Base-by-base conservation (phyloP, 30 jellyfish, hydroid and myxozoan genomes). In the Turritopsis rubra region DNA sequence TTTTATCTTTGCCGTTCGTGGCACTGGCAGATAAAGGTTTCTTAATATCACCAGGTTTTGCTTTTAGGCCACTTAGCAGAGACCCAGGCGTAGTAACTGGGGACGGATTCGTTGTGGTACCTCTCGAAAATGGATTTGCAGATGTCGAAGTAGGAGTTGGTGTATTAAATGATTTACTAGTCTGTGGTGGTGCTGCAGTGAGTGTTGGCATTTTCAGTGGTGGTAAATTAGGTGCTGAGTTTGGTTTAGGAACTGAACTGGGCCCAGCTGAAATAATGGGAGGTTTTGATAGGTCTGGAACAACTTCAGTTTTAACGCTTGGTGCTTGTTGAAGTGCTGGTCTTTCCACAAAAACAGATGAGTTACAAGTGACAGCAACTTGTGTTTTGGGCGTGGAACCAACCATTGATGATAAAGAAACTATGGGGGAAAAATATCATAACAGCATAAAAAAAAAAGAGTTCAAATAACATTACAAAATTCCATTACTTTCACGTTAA, bases 1-100 rank as follows among this genome's bases (percentile, higher is more conserved):
- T 54, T 72, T 92, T 92, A 1, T 91, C 97, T 68, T 89, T 89
- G 17, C 82, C 65, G 41, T 23, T 52, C 54, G 82, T 26, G 27
- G 81, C 53, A 18, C 65, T 27, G 26, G 87, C 26, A 60, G 66
- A 28, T 53, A 79, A 21, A 28, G 26, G 81, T 7, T 84, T 68
- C 27, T 82, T 81, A 19, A 73, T 27, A 21, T 85, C 79, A 22
- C 79, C 54, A 18, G 87, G n/a, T 66, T 22, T n/a, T 7, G 77
- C 77, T 27, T 68, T 68, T 1, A 68, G 19, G 8, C 77, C 77
- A 68, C 77, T 68, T 68, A 68, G 19, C 30, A 68, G 30, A 8
- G 77, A 68, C 9, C 77, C 77, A 0, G 77, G 77, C 19, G 75
- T 74, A 16, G 85, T 66, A 26, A 25, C 80, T 8, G 85, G 7